Conservation (phyloP, 2,113 vertebrate genomes). For the Pyxicephalus adspersus region DNA sequence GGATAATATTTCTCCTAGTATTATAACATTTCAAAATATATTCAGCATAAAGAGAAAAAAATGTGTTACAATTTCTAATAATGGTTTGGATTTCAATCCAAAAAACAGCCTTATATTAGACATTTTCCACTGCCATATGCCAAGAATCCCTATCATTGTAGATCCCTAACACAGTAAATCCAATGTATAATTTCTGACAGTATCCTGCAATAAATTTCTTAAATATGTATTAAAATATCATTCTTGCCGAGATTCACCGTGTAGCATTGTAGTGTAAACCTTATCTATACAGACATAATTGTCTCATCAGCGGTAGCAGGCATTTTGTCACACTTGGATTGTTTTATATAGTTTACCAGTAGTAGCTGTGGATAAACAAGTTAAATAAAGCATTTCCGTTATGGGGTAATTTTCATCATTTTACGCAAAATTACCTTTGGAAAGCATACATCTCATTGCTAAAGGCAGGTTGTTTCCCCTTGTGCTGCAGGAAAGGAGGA, state of each 20-base stretch:
- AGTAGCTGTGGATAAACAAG: too few relatives aligned
- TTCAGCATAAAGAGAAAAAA: not conserved
- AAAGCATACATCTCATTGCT: too few relatives aligned
- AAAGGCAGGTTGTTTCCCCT: too few relatives aligned
- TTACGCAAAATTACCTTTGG: too few relatives aligned
- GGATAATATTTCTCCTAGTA: constrained; percentile 41
- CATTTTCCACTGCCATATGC: not conserved
- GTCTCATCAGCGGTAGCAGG: not conserved
- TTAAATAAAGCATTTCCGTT: too few relatives aligned
- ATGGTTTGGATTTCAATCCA: not conserved
- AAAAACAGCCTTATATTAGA: not conserved
- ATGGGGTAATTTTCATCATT: too few relatives aligned
- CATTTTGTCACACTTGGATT: not conserved
- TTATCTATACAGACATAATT: not conserved
- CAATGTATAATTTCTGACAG: not conserved
- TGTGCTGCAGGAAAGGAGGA: too few relatives aligned
- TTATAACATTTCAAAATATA: not conserved
- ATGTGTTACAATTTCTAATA: not conserved
- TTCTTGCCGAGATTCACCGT: not conserved
- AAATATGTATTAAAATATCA: not conserved
- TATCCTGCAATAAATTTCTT: not conserved
- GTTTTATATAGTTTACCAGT: too few relatives aligned
- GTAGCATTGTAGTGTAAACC: not conserved
- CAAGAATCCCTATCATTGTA: not conserved
- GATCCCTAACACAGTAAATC: not conserved